Base-by-base conservation (phyloP, 1,140 invertebrate species). In the Lysiphlebus fabarum region DNA sequence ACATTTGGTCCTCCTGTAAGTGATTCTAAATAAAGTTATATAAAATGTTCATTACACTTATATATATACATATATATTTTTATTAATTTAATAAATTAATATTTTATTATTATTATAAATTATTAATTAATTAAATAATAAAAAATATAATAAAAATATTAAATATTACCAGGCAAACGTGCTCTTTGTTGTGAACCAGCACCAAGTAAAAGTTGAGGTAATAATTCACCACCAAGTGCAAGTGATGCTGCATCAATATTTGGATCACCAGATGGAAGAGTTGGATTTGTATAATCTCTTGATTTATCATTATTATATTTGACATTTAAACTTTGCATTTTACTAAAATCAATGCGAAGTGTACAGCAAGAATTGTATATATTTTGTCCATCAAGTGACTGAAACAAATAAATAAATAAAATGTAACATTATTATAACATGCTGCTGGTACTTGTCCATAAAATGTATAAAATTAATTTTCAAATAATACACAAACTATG, bases 241-340 rank as follows among this genome's bases (percentile, higher is more conserved):
- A 86, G 78, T 41, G 85, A 81, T 43, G 84, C 82, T 3, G 84
- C 83, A 61, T 89, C 89, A 44, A 87, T 76, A 62, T 77, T 84
- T 66, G 80, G 84, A 68, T 99, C 96, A 26, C 97, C 96, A 47
- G 93, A 93, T 0, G 96, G 96, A 71, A 99, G 84, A 70, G 88
- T 91, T 33, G 96, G 96, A 80, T 99, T 99, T 62, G 96, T 99
- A 82, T 96, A 99, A 80, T 99, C 97, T 49, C 97, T 84, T 53
- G 93, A 96, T 81, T 99, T 99, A 83, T 99, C 97, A 81, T 99
- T 99, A 84, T 99, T 99, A 83, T 96, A 99, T 78, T 98, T 98
- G 40, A 99, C 96, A 81, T 99, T 99, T 62, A 99, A 83, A 61
- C 91, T 95, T 61, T 91, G 90, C 85, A 99, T 87, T 81, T 99